phyloP scores from a whole-genome alignment of 2,888 invertebrate species.

The Cheilosia variabilis region DNA sequence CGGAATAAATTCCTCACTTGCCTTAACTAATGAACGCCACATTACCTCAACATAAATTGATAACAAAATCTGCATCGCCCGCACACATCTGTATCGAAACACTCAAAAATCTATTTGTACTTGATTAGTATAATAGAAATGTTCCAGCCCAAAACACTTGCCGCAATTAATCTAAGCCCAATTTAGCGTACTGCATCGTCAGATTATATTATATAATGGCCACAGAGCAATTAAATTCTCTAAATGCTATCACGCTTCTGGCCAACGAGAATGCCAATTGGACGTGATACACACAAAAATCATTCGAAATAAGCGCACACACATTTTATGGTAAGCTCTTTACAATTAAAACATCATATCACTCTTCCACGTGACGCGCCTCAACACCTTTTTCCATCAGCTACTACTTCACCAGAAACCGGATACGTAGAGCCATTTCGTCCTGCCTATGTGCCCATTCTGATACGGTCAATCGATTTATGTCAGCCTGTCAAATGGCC shows the following conservation, averaged over 20 bases:
- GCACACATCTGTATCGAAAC: neutral
- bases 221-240: slow-evolving; percentile 29
- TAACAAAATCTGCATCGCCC: too few species aligned
- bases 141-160: neutral
- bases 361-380: slow-evolving; percentile 25
- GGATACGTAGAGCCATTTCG: neutral
- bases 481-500: slow-evolving; percentile 55
- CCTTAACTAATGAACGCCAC: too few species aligned
- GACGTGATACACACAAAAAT: neutral
- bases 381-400: slow-evolving; percentile 6
- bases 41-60: too few species aligned
- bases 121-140: slow-evolving; percentile 31
- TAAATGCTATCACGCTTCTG: slow-evolving; percentile 13
- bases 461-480: slow-evolving; percentile 39
- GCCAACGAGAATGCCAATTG: neutral
- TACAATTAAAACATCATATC: slow-evolving; percentile 58
- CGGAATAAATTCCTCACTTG: too few species aligned
- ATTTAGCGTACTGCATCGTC: slow-evolving; percentile 36
- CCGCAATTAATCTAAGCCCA: slow-evolving; percentile 46
- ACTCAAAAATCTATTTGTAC: neutral
- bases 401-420: neutral
- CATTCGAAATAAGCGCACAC: slow-evolving; percentile 3
- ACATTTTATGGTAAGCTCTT: slow-evolving; percentile 26
- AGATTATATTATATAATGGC: neutral
- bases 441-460: neutral